These are phyloP conservation scores for Alcedo atthis DNA, from an alignment of 2,797 vertebrate genomes.

Conservation along the genomic window DNA sequence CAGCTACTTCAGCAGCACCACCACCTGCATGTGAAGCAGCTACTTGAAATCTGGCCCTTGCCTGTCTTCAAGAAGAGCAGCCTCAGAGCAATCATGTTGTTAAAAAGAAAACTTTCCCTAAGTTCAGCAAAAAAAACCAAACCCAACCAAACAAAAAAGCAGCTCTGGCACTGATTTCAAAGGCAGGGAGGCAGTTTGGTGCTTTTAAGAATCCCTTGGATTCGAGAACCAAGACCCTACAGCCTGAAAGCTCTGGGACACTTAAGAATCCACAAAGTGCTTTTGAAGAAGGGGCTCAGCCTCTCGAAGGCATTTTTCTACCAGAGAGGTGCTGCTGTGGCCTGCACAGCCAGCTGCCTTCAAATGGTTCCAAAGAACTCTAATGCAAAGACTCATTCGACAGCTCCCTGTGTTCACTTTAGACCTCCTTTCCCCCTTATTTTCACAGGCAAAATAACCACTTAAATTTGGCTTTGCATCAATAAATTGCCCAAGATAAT, in stretches of 20 bases:
- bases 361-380: not conserved
- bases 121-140: not conserved
- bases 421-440: not conserved
- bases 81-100: not conserved
- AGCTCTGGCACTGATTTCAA: not conserved
- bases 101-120: too few species aligned
- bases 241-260: not conserved
- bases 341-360: not conserved
- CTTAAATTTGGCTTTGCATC: slow-evolving; percentile 48
- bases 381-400: not conserved
- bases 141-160: not conserved
- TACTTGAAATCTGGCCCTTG: not conserved
- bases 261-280: not conserved
- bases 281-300: not conserved
- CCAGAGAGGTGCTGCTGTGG: not conserved
- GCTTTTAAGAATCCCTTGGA: not conserved
- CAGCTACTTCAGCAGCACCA: not conserved
- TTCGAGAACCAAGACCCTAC: not conserved
- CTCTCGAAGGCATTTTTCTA: not conserved
- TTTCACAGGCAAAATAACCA: slow-evolving; percentile 38
- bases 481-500: slow-evolving; percentile 43
- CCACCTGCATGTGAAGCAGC: not conserved
- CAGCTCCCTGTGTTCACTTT: not conserved
- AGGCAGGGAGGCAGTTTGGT: not conserved
- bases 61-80: not conserved